phyloP scores from a whole-genome alignment of 2,113 vertebrate species.

The Anseranas semipalmata region DNA sequence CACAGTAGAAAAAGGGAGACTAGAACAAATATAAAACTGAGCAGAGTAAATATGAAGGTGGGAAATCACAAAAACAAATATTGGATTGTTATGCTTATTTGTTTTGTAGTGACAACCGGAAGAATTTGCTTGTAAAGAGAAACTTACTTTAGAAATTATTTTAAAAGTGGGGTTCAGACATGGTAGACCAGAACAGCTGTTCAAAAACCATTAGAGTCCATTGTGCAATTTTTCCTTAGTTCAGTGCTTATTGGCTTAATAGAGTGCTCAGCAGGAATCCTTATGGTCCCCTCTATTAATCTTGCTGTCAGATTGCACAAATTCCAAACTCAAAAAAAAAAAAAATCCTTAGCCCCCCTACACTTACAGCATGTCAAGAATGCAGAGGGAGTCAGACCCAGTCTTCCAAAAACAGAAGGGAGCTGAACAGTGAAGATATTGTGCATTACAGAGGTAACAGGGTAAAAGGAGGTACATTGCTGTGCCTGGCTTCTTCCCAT shows the following conservation, averaged over 20 bases:
- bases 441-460: not conserved
- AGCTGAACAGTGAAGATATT: not conserved
- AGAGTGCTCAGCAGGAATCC: constrained; percentile 37
- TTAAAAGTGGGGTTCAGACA: not conserved
- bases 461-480: not conserved
- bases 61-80: not conserved
- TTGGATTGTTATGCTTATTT: not conserved
- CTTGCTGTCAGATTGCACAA: constrained; percentile 45
- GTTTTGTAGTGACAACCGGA: not conserved
- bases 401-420: not conserved
- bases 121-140: not conserved
- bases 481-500: not conserved
- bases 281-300: constrained; percentile 39
- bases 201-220: constrained; percentile 20
- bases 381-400: not conserved
- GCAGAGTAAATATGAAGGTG: not conserved
- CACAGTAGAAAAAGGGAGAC: not conserved
- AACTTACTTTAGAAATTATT: not conserved
- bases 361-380: constrained; percentile 20
- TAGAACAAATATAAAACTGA: not conserved
- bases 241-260: constrained; percentile 56
- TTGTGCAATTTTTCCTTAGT: constrained; percentile 45
- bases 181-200: constrained; percentile 39
- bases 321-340: constrained; percentile 31
- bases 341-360: not conserved